Evolutionary conservation across 2,888 invertebrate species (phyloP).

Genomic region (Hirtodrosophila confusa): DNA sequence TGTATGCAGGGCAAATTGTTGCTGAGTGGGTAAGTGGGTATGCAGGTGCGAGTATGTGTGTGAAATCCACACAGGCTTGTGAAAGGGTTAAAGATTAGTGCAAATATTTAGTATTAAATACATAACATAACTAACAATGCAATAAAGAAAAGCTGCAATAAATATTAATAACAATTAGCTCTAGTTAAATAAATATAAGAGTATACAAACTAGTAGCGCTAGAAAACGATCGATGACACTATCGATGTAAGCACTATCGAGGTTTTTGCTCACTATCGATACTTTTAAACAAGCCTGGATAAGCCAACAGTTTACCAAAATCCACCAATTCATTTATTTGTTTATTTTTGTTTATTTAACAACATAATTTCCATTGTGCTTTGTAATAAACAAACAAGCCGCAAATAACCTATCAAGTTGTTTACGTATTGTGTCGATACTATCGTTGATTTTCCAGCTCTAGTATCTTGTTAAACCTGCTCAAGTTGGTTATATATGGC

Average conservation of each 20-base stretch:
- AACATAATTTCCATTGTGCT: too few species aligned
- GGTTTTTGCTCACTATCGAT: too few species aligned
- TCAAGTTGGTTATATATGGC: not conserved
- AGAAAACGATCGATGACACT: too few species aligned
- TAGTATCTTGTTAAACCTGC: not conserved
- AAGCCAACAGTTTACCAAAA: too few species aligned
- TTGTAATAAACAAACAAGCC: too few species aligned
- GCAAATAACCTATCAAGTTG: too few species aligned
- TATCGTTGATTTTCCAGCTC: not conserved
- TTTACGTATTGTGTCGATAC: not conserved
- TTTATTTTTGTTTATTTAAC: too few species aligned
- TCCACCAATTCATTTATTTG: too few species aligned
- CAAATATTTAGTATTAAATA: conserved; percentile 59
- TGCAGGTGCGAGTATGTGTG: conserved; percentile 26
- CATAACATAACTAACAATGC: conserved; percentile 27
- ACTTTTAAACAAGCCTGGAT: too few species aligned
- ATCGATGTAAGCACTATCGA: too few species aligned
- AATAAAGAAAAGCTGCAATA: conserved; percentile 30
- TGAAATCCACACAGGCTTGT: conserved; percentile 54
- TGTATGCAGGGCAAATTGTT: conserved; percentile 28
- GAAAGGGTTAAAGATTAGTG: conserved; percentile 73
- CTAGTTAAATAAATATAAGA: conserved; percentile 32
- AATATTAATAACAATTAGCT: conserved; percentile 66
- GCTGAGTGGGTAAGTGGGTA: not conserved
- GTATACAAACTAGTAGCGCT: too few species aligned